Conservation (phyloP, 2,113 vertebrate species). For the Colaptes auratus region DNA sequence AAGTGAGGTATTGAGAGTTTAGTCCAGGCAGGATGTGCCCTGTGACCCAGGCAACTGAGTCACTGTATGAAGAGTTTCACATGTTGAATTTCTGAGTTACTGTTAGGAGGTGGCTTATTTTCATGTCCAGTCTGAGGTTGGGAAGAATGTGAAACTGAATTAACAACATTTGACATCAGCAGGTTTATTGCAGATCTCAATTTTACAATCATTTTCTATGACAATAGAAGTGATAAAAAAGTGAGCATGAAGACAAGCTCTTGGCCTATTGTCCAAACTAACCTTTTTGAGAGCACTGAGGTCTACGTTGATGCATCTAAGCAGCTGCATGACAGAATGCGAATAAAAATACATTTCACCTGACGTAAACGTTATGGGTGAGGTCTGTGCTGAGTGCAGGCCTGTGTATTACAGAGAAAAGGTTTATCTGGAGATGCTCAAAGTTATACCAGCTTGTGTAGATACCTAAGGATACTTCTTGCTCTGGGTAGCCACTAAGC, state of each 20-base stretch:
- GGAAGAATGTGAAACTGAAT: background rate
- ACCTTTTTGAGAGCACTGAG: background rate
- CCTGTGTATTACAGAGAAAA: background rate
- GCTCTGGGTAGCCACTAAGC: background rate
- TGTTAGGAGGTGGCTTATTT: background rate
- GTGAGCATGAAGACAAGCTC: background rate
- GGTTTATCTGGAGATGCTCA: background rate
- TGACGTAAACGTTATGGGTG: constrained; percentile 14
- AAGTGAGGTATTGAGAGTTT: background rate
- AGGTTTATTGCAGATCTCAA: background rate
- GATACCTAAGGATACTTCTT: background rate
- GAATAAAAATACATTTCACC: constrained; percentile 1
- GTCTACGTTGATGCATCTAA: background rate
- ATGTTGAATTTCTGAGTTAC: background rate
- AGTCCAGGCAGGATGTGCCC: rapidly evolving
- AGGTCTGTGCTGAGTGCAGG: background rate
- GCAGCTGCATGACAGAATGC: background rate
- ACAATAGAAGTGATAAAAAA: constrained; percentile 24
- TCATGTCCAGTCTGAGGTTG: background rate
- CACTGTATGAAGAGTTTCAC: background rate
- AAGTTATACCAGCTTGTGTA: background rate
- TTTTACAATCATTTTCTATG: background rate
- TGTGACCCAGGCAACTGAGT: background rate
- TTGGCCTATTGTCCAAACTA: background rate
- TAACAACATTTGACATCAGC: background rate